A percentile compares a stretch with the other conserved stretches of the same genome.
Conservation (phyloP, 2,888 invertebrate genomes). For the Trachelus tabidus region DNA sequence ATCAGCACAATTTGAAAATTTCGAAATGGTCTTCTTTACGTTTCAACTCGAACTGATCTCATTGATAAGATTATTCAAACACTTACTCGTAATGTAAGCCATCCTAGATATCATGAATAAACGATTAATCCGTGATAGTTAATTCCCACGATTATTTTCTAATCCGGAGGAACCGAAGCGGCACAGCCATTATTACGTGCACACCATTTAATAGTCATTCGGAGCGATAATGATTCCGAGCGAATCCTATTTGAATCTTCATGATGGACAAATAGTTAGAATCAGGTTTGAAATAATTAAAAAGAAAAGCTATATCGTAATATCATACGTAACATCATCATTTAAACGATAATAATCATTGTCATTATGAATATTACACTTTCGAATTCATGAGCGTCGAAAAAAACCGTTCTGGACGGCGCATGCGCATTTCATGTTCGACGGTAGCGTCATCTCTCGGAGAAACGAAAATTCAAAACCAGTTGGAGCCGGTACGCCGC, state of each 20-base stretch:
- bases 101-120: not conserved
- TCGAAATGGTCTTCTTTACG: not conserved
- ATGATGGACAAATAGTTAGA: not conserved
- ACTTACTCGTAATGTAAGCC: not conserved
- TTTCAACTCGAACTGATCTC: not conserved
- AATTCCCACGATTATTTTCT: not conserved
- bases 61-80: not conserved
- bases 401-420: not conserved
- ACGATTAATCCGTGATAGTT: not conserved
- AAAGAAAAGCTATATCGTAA: not conserved
- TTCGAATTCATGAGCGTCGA: not conserved
- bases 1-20: not conserved
- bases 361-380: not conserved
- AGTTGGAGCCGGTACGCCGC: too few relatives aligned
- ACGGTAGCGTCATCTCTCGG: not conserved
- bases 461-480: not conserved
- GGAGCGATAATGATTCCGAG: not conserved
- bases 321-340: not conserved
- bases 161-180: not conserved
- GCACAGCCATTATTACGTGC: not conserved
- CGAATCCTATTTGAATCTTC: not conserved
- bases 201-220: not conserved
- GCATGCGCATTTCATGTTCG: not conserved
- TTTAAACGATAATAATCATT: not conserved
- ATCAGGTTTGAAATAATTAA: not conserved